Percentiles rank a stretch among this genome's conserved stretches.
Evolutionary conservation across 2,113 vertebrate genomes (phyloP).

Genomic region (Hemibagrus wyckioides): DNA sequence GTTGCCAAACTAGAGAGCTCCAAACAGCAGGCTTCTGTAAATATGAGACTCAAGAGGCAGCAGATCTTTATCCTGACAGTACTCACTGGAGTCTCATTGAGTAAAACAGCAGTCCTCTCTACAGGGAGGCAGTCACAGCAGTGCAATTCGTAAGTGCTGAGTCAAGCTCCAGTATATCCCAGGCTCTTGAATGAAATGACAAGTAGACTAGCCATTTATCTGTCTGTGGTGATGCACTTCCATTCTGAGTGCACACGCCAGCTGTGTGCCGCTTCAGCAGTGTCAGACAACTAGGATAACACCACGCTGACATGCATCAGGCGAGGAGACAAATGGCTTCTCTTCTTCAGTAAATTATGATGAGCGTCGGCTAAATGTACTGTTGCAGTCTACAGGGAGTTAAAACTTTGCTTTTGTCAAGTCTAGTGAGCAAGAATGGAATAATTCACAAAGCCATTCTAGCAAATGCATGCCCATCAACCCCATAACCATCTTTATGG

Average conservation of each 20-base stretch:
- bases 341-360: constrained; percentile 55
- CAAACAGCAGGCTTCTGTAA: not conserved
- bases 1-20: not conserved
- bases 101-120: constrained; percentile 42
- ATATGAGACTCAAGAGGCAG: not conserved
- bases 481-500: not conserved
- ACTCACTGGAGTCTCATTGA: not conserved
- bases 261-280: constrained; percentile 62
- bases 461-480: not conserved
- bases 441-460: not conserved
- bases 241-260: constrained; percentile 55
- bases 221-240: constrained; percentile 54
- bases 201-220: constrained; percentile 68
- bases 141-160: constrained; percentile 66
- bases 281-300: constrained; percentile 52
- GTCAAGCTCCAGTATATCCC: constrained; percentile 63
- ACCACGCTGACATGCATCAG: constrained; percentile 54
- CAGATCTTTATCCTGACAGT: not conserved
- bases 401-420: not conserved
- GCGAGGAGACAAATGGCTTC: constrained; percentile 60
- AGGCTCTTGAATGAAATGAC: constrained; percentile 65
- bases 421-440: not conserved
- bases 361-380: constrained; percentile 39
- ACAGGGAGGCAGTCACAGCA: constrained; percentile 55
- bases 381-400: not conserved